Evolutionary conservation across 2,113 vertebrate genomes (phyloP).

Genomic region (Sebastes schlegelii): DNA sequence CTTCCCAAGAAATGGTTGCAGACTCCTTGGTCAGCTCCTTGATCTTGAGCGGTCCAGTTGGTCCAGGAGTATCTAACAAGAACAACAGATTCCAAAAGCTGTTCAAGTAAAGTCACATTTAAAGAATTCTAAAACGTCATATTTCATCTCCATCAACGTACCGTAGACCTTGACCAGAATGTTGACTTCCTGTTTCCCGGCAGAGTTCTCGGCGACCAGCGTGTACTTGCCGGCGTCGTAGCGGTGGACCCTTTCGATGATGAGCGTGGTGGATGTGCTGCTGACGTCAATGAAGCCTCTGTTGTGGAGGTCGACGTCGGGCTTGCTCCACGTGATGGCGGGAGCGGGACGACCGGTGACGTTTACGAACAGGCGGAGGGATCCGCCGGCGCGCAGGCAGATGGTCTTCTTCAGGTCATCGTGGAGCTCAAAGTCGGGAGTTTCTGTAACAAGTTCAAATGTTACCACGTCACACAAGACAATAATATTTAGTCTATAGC

Average conservation of each 20-base stretch:
- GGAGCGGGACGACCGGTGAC: conserved; percentile 93
- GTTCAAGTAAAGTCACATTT: background rate
- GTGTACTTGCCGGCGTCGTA: conserved; percentile 97
- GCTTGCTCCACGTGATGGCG: conserved; percentile 92
- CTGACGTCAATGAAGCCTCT: conserved; percentile 95
- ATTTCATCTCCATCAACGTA: conserved; percentile 73
- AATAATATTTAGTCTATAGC: background rate
- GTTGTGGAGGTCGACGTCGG: conserved; percentile 90
- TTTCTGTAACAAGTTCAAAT: conserved; percentile 84
- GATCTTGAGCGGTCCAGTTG: conserved; percentile 90
- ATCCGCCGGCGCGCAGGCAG: conserved; percentile 92
- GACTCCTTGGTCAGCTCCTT: conserved; percentile 94
- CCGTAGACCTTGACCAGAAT: conserved; percentile 97
- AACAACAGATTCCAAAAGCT: background rate
- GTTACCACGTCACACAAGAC: background rate
- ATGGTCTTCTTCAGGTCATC: conserved; percentile 97
- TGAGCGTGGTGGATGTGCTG: conserved; percentile 90
- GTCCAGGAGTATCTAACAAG: conserved; percentile 93
- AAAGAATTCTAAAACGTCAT: background rate
- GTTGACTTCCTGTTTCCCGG: conserved; percentile 95
- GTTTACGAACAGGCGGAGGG: conserved; percentile 90
- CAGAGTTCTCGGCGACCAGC: conserved; percentile 94
- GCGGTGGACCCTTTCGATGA: conserved; percentile 96
- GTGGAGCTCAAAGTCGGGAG: conserved; percentile 94
- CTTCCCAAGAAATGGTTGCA: conserved; percentile 94